Evolutionary conservation across 2,888 invertebrate species (phyloP).

Genomic region (Andrena haemorrhoa): DNA sequence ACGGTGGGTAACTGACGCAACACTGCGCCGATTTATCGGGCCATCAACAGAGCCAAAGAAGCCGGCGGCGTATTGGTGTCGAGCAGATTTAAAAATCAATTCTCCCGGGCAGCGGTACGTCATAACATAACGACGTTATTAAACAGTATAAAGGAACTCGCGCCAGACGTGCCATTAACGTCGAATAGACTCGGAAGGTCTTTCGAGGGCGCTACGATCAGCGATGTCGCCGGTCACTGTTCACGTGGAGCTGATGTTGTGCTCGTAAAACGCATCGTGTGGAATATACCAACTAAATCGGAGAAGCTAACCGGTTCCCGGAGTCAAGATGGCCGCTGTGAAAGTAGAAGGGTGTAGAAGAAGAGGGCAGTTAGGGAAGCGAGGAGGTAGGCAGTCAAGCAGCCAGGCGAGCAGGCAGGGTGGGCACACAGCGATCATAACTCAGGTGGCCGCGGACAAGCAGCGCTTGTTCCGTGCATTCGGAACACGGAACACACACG

Average conservation of each 20-base stretch:
- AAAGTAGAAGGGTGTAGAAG: slow-evolving; percentile 67
- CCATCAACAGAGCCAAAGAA: background rate
- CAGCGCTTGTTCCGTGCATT: slow-evolving; percentile 81
- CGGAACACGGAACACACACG: slow-evolving; percentile 81
- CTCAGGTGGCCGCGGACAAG: slow-evolving; percentile 80
- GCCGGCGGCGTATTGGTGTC: background rate
- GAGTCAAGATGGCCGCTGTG: slow-evolving; percentile 78
- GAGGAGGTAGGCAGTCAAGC: slow-evolving; percentile 72
- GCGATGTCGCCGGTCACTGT: slow-evolving; percentile 55
- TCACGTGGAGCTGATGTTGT: slow-evolving; percentile 23
- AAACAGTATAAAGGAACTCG: slow-evolving; percentile 67
- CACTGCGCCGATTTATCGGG: background rate
- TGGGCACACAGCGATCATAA: slow-evolving; percentile 81
- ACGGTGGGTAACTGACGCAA: background rate
- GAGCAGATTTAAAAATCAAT: slow-evolving; percentile 51
- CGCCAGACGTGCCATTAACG: slow-evolving; percentile 64
- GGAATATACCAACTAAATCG: slow-evolving; percentile 51
- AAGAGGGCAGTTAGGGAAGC: slow-evolving; percentile 64
- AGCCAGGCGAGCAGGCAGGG: slow-evolving; percentile 75
- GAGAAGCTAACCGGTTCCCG: slow-evolving; percentile 74
- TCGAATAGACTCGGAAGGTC: slow-evolving; percentile 56
- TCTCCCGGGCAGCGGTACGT: slow-evolving; percentile 28
- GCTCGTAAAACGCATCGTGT: slow-evolving; percentile 25
- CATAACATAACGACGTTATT: slow-evolving; percentile 64
- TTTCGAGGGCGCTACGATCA: slow-evolving; percentile 64